These are phyloP conservation scores for Phasianus colchicus DNA, from an alignment of 2,113 vertebrate genomes.

Conservation along the genomic window DNA sequence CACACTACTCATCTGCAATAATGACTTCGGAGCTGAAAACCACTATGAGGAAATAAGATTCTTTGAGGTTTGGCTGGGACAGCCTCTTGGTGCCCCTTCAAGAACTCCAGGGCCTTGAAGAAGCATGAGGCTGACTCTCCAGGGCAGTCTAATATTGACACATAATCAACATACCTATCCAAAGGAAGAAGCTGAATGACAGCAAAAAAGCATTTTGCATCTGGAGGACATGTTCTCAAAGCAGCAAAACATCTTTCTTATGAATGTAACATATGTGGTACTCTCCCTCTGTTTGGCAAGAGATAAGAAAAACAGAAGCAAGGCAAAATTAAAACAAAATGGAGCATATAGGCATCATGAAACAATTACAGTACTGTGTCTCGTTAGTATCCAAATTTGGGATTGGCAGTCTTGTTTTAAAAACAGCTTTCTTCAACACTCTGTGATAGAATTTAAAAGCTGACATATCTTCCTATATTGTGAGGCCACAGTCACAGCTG, in stretches of 20 bases:
- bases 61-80: neutral
- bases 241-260: constrained; percentile 50
- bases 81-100: neutral
- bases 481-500: constrained; percentile 40
- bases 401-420: constrained; percentile 57
- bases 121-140: neutral
- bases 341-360: constrained; percentile 44
- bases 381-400: constrained; percentile 63
- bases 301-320: constrained; percentile 75
- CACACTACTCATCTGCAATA: neutral
- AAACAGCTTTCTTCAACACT: constrained; percentile 59
- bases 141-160: accelerated
- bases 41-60: neutral
- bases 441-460: constrained; percentile 54
- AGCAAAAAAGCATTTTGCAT: constrained; percentile 23
- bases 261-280: constrained; percentile 47
- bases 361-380: constrained; percentile 53
- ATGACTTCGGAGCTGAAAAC: neutral
- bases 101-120: neutral
- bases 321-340: constrained; percentile 67
- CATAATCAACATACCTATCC: neutral
- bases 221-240: constrained; percentile 27
- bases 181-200: constrained; percentile 1
- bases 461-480: constrained; percentile 39
- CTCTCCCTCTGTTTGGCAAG: constrained; percentile 66